phyloP scores from a whole-genome alignment of 2,888 invertebrate genomes.

The Lissocephala sabroskyi region DNA sequence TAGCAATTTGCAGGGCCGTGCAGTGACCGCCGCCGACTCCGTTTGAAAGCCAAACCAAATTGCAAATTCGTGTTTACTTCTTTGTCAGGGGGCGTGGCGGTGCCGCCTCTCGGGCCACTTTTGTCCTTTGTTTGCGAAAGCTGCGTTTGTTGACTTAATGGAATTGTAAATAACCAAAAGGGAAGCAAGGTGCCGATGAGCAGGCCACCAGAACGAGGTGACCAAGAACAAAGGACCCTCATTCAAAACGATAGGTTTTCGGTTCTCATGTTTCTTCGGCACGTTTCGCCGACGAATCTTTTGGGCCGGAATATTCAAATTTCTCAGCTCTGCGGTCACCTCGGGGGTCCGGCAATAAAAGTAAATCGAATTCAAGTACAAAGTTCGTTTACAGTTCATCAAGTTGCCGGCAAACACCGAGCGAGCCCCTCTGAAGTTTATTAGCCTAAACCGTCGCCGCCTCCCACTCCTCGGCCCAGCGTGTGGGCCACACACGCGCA shows the following conservation, averaged over 20 bases:
- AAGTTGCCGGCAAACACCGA: conserved; percentile 24
- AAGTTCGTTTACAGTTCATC: conserved; percentile 65
- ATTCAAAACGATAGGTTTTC: too few relatives aligned
- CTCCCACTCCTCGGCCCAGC: too few relatives aligned
- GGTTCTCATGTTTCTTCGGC: conserved; percentile 8
- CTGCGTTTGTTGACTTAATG: conserved; percentile 29
- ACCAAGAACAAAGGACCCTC: background rate
- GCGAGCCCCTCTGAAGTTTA: too few relatives aligned
- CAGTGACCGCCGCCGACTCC: conserved; percentile 3
- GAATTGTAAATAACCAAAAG: conserved; percentile 18
- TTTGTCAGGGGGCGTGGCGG: conserved; percentile 4
- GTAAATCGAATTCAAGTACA: conserved; percentile 62
- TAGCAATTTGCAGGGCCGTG: conserved; percentile 35
- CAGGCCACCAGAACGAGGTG: background rate
- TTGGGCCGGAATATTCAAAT: too few relatives aligned
- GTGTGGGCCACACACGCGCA: too few relatives aligned
- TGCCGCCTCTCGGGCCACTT: conserved; percentile 18
- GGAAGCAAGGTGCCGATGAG: background rate
- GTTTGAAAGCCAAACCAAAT: conserved; percentile 40
- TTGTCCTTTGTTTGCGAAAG: conserved; percentile 11
- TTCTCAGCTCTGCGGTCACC: too few relatives aligned
- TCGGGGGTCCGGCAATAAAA: conserved; percentile 48
- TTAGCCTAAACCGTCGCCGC: too few relatives aligned
- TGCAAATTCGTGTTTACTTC: conserved; percentile 49
- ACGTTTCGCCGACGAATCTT: conserved; percentile 9